These are phyloP conservation scores for Lepus oiostolus DNA, from an alignment of 2,797 vertebrate species.

Conservation along the genomic window DNA sequence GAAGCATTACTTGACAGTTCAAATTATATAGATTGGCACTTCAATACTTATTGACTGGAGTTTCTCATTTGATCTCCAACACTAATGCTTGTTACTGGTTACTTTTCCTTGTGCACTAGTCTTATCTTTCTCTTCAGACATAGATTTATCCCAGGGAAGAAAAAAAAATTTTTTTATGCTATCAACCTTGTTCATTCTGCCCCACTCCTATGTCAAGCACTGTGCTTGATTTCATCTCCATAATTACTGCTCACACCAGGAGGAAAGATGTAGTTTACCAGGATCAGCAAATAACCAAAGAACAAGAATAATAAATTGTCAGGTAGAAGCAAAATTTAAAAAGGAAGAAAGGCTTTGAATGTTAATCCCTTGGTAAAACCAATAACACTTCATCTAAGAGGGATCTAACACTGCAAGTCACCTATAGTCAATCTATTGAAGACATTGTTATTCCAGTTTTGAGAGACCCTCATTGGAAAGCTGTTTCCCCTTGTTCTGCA, in stretches of 20 bases:
- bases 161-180: neutral
- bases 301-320: slow-evolving; percentile 69
- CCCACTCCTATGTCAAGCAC: neutral
- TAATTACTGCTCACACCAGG: slow-evolving; percentile 13
- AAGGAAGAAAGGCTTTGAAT: slow-evolving; percentile 81
- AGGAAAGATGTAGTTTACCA: slow-evolving; percentile 55
- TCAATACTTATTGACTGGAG: neutral
- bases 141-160: neutral
- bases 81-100: neutral
- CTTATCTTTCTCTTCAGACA: neutral
- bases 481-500: slow-evolving; percentile 72
- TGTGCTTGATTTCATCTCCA: neutral
- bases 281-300: slow-evolving; percentile 73
- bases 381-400: slow-evolving; percentile 82
- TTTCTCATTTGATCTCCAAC: slow-evolving; percentile 33
- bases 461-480: slow-evolving; percentile 81
- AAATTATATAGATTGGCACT: slow-evolving; percentile 19
- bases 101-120: slow-evolving; percentile 2
- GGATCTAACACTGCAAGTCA: slow-evolving; percentile 75
- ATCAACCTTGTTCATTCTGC: neutral
- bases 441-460: slow-evolving; percentile 83
- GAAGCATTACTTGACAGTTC: slow-evolving; percentile 41
- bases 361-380: slow-evolving; percentile 83
- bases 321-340: slow-evolving; percentile 80
- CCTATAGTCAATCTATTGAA: slow-evolving; percentile 84